Conservation (phyloP, 2,113 vertebrate species). For the Suncus etruscus region DNA sequence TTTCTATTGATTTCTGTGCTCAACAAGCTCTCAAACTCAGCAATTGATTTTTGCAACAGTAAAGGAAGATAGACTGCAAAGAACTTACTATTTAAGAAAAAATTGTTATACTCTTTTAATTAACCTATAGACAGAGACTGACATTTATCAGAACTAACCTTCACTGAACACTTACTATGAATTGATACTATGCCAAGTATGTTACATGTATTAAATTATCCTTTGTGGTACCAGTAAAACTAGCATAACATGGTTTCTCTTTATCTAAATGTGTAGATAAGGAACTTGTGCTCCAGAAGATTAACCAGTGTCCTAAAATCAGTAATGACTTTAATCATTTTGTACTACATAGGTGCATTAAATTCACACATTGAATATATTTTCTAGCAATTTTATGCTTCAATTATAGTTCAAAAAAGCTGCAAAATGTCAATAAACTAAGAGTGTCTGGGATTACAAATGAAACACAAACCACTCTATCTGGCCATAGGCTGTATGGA, state of each 20-base stretch:
- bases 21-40: not conserved
- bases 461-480: not conserved
- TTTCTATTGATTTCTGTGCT: not conserved
- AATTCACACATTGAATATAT: not conserved
- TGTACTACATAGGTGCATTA: not conserved
- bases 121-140: not conserved
- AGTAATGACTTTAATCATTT: not conserved
- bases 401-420: not conserved
- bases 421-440: not conserved
- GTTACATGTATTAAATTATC: not conserved
- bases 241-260: not conserved
- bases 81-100: not conserved
- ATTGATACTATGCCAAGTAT: no score
- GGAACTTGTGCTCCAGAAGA: not conserved
- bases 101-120: not conserved
- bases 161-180: not conserved
- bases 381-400: not conserved
- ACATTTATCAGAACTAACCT: not conserved
- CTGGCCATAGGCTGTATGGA: not conserved
- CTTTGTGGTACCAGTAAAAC: not conserved
- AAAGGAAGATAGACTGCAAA: not conserved
- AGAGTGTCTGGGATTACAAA: not conserved
- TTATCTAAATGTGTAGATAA: not conserved
- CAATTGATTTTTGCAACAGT: not conserved
- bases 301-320: slow-evolving; percentile 3